Evolutionary conservation across 1,140 invertebrate genomes (phyloP), one percentile per base, ranked within the genome.

Genomic region (Diorhabda sublineata): DNA sequence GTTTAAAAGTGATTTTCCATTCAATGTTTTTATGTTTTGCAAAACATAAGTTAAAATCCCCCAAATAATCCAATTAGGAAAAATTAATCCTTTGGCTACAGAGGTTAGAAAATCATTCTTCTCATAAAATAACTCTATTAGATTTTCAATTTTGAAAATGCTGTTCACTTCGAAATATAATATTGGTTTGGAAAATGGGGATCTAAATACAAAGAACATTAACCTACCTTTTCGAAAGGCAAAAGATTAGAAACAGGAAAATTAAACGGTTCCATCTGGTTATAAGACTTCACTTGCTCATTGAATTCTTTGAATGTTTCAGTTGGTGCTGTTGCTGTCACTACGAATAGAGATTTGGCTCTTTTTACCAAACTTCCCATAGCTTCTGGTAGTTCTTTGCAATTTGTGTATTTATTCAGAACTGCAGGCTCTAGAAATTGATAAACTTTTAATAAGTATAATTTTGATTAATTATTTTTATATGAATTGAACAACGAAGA

Each of bases 281-380:
- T 96, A 79, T 93, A 96, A 9, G 87, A 80, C 41, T 88, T 86
- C 8, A 97, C 95, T 77, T 86, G 85, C 6, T 88, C 82, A 0
- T 90, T 90, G 78, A 97, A 97, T 8, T 88, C 82, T 73, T 91
- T 90, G 69, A 91, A 89, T 65, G 87, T 86, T 64, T 88, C 86
- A 1, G 87, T 86, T 0, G 95, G 93, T 56, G 92, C 91, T 4
- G 91, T 93, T 0, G 92, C 89, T 2, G 92, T 91, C 8, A 97
- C 89, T 0, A 97, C 92, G 67, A 98, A 84, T 4, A 97, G 81
- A 3, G 94, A 95, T 72, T 88, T 86, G 1, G 91, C 91, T 64
- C 87, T 83, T 74, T 90, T 91, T 69, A 86, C 81, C 75, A 92
- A 91, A n/a, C 6, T 8, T 75, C 87, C 87, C 58, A 85, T 83